Conservation (phyloP, 1,140 invertebrate species). For the Stegodyphus mimosarum region DNA sequence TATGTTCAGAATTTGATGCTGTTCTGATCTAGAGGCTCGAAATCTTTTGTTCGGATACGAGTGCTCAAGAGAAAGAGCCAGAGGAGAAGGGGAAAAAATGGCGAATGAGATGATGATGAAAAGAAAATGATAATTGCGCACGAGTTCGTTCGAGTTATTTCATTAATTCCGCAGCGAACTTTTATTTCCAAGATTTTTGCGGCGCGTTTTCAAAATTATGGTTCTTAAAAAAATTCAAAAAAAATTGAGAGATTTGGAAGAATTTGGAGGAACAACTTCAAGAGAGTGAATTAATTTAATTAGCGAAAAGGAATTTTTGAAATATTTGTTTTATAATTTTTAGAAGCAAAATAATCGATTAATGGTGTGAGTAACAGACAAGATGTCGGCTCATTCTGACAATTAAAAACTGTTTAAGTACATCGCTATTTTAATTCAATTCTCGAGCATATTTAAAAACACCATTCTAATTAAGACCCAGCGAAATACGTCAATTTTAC, state of each 20-base stretch:
- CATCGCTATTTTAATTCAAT: too few species aligned
- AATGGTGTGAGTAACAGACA: slow-evolving; percentile 1
- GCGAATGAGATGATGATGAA: neutral
- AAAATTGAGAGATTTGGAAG: too few species aligned
- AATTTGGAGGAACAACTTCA: neutral
- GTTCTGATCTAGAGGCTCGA: too few species aligned
- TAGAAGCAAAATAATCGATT: slow-evolving; percentile 5
- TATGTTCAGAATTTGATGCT: slow-evolving; percentile 13
- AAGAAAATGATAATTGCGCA: slow-evolving; percentile 1
- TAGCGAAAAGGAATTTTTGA: neutral
- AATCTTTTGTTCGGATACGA: too few species aligned
- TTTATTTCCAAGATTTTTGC: slow-evolving; percentile 11
- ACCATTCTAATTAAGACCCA: too few species aligned
- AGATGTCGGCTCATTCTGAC: slow-evolving; percentile 11
- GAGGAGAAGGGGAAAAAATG: neutral
- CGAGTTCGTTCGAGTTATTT: slow-evolving; percentile 11
- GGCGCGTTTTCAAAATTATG: neutral
- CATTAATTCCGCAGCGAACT: slow-evolving; percentile 13
- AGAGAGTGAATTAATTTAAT: slow-evolving; percentile 14
- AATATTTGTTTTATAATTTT: neutral
- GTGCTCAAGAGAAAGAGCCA: too few species aligned
- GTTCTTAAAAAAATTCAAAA: neutral
- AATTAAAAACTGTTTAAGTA: neutral
- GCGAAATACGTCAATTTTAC: too few species aligned
- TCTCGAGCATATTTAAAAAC: too few species aligned